Base-by-base conservation (phyloP, 2,113 vertebrate genomes). In the Phrynosoma blainvillii region DNA sequence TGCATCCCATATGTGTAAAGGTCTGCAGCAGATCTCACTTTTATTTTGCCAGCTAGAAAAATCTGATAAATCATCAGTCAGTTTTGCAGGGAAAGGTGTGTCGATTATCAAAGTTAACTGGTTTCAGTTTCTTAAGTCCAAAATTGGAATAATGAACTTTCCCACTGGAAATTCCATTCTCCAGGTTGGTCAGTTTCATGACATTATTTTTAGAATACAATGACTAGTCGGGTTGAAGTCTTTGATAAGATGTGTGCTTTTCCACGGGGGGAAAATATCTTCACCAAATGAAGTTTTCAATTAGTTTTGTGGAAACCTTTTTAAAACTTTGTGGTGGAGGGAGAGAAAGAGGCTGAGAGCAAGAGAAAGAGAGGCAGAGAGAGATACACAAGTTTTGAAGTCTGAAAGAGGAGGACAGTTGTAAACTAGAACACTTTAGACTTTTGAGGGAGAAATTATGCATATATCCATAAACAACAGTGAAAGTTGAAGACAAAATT, bases 191-290 rank as follows among this genome's bases (percentile, higher is more conserved):
- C 18, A 20, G 32, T 13, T 59, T 54, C 56, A 65, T 81, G 32
- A 11, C 79, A 82, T 81, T 80, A 21, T 65, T 81, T 81, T 62
- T 16, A 81, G 79, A 62, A 81, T 62, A 65, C 79, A 81, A 62
- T 62, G 79, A 65, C 79, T 66, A 23, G 10, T 82, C 40, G 36
- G 20, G 21, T 4, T 66, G 21, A 79, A 82, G 59, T 13, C 25
- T 42, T 65, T 65, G 20, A 65, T 59, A 32, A 80, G 79, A 56
- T 42, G 59, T 82, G 79, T 82, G 32, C n/a, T 82, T 82, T 82
- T 82, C 79, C 59, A 82, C 12, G 40, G 59, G 10, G 52, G 56
- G 36, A 62, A 36, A 36, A n/a, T 36, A 80, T 62, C 54, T 7
- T 32, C 54, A 59, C 30, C 30, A 40, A 81, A 54, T 79, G 27